Evolutionary conservation across 2,797 vertebrate species (phyloP).

Genomic region (Aeoliscus strigatus): DNA sequence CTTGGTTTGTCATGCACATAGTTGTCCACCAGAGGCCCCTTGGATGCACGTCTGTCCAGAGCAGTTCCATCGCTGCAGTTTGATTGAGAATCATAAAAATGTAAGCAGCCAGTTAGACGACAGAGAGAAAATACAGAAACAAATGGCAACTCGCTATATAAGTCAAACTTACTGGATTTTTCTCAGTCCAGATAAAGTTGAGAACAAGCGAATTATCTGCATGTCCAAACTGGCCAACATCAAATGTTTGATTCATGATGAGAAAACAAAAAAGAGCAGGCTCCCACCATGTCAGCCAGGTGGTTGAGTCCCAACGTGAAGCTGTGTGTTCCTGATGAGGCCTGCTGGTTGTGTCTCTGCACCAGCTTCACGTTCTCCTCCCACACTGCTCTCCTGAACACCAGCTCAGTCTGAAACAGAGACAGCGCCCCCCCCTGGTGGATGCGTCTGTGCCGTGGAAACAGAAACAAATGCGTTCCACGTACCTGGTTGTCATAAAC

Average conservation of each 20-base stretch:
- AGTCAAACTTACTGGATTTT: too few species aligned
- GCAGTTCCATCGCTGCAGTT: background rate
- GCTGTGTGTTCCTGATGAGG: constrained; percentile 55
- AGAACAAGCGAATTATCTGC: too few species aligned
- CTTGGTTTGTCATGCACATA: constrained; percentile 1
- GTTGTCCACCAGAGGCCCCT: constrained; percentile 39
- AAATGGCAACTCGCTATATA: too few species aligned
- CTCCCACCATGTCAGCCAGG: constrained; percentile 74
- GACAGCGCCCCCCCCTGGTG: too few species aligned
- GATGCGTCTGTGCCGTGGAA: too few species aligned
- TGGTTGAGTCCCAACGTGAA: constrained; percentile 72
- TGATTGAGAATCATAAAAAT: too few species aligned
- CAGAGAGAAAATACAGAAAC: too few species aligned
- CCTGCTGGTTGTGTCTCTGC: constrained; percentile 67
- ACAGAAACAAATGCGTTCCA: too few species aligned
- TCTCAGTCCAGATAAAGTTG: too few species aligned
- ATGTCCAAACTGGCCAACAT: too few species aligned
- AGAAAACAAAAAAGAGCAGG: background rate
- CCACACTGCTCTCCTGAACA: constrained; percentile 65
- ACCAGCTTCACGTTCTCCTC: constrained; percentile 63
- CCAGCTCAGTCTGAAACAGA: constrained; percentile 49
- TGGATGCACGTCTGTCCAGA: background rate
- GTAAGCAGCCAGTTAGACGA: too few species aligned
- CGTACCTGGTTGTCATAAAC: constrained; percentile 53
- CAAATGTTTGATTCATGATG: too few species aligned